Evolutionary conservation across 2,888 invertebrate species (phyloP).

Genomic region (Stegophylla sp.): DNA sequence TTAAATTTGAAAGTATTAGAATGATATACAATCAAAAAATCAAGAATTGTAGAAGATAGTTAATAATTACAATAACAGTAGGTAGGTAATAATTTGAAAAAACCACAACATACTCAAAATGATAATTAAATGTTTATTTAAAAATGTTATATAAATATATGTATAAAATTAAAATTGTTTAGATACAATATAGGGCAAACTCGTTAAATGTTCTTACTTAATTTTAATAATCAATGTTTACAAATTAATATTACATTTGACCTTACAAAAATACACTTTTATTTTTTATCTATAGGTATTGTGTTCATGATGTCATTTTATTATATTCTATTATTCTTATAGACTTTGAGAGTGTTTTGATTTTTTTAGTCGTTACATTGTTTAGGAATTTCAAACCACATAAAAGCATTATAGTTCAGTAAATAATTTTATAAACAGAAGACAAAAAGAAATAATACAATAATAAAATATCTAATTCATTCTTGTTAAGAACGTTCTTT

Average conservation of each 20-base stretch:
- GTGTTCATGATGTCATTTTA: not conserved
- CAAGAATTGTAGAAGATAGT: too few relatives aligned
- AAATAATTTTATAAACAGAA: not conserved
- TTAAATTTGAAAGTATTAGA: too few relatives aligned
- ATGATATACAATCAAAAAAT: too few relatives aligned
- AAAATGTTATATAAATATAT: not conserved
- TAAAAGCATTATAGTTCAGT: not conserved
- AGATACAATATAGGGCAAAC: not conserved
- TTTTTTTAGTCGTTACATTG: too few relatives aligned
- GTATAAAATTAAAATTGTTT: not conserved
- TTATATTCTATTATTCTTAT: not conserved
- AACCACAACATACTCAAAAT: too few relatives aligned
- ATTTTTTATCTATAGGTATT: not conserved
- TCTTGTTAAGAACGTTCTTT: too few relatives aligned
- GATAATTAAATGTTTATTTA: too few relatives aligned
- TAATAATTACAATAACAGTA: too few relatives aligned
- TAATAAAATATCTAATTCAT: too few relatives aligned
- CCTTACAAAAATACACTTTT: slow-evolving; percentile 1
- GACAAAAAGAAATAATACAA: not conserved
- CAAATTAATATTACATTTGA: slow-evolving; percentile 8
- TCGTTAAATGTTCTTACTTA: not conserved
- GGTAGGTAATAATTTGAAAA: too few relatives aligned
- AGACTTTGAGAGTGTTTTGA: not conserved
- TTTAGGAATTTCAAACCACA: not conserved
- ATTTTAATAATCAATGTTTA: not conserved